Percentiles rank a stretch among this genome's conserved stretches.
phyloP scores from a whole-genome alignment of 2,888 invertebrate species.

The Athalia cordata region DNA sequence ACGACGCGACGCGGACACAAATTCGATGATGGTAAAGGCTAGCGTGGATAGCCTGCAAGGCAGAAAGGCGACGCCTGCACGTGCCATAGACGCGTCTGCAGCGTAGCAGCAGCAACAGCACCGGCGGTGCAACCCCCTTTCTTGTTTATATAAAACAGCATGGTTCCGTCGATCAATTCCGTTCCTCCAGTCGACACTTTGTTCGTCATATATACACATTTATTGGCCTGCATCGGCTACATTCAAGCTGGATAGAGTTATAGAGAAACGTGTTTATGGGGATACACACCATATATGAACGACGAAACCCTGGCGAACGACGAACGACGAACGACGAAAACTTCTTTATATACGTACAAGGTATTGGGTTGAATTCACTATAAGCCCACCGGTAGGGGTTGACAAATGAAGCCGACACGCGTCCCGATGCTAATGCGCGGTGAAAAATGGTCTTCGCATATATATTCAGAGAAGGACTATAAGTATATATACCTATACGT shows the following conservation, averaged over 20 bases:
- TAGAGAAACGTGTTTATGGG: conserved; percentile 36
- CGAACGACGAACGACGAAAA: too few species aligned
- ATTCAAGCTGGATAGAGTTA: conserved; percentile 41
- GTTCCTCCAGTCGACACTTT: conserved; percentile 24
- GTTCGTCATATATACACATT: conserved; percentile 31
- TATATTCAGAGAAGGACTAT: conserved; percentile 32
- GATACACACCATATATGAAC: conserved; percentile 3
- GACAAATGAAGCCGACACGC: conserved; percentile 60
- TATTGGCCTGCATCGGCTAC: conserved; percentile 48
- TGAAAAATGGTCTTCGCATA: conserved; percentile 63
- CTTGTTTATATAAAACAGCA: conserved; percentile 49
- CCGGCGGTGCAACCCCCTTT: neutral
- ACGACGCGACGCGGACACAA: neutral
- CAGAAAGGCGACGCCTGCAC: conserved; percentile 27
- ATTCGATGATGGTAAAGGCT: conserved; percentile 3
- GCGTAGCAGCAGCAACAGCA: too few species aligned
- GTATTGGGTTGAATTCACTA: neutral
- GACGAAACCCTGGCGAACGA: too few species aligned
- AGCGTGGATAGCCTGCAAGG: conserved; percentile 1
- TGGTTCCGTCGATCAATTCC: conserved; percentile 46
- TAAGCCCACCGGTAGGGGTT: conserved; percentile 38
- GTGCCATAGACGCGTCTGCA: neutral
- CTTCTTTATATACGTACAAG: conserved; percentile 3
- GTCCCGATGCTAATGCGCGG: conserved; percentile 58
- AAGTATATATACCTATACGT: neutral